A percentile compares a stretch with the other conserved stretches of the same genome.
Evolutionary conservation across 2,113 vertebrate species (phyloP).

Genomic region (Thalassarche chlororhynchos): DNA sequence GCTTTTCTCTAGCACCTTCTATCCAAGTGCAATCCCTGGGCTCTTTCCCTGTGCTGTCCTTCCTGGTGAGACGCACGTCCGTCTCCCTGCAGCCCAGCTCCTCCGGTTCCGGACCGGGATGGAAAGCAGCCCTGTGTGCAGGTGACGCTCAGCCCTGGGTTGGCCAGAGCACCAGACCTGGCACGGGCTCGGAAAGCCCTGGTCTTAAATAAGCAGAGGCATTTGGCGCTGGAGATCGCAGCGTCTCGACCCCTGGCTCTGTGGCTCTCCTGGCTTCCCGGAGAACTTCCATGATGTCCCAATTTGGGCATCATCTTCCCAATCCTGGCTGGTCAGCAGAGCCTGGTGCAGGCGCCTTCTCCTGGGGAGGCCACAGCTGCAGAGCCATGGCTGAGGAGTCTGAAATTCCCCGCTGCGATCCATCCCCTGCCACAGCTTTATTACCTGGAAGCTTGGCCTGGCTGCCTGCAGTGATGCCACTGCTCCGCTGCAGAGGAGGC

Average conservation of each 20-base stretch:
- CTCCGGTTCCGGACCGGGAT: background rate
- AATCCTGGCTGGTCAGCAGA: background rate
- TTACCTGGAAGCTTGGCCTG: background rate
- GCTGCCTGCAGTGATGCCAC: background rate
- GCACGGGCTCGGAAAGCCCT: background rate
- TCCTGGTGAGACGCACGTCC: background rate
- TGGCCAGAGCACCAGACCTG: background rate
- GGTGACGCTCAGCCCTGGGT: background rate
- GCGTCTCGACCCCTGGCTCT: background rate
- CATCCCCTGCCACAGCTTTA: background rate
- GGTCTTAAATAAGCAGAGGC: background rate
- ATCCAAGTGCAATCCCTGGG: background rate
- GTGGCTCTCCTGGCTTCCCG: background rate
- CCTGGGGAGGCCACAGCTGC: background rate
- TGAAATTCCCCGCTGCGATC: background rate
- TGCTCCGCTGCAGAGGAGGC: background rate
- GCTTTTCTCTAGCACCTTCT: background rate
- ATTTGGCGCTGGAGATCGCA: rapidly evolving
- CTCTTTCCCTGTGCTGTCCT: background rate
- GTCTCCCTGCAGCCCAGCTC: background rate
- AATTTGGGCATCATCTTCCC: background rate
- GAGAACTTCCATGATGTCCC: background rate
- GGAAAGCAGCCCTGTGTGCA: background rate
- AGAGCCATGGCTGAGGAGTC: background rate
- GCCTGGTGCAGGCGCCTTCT: background rate